Conservation (phyloP, 2,888 invertebrate species). For the Dromius quadrimaculatus region DNA sequence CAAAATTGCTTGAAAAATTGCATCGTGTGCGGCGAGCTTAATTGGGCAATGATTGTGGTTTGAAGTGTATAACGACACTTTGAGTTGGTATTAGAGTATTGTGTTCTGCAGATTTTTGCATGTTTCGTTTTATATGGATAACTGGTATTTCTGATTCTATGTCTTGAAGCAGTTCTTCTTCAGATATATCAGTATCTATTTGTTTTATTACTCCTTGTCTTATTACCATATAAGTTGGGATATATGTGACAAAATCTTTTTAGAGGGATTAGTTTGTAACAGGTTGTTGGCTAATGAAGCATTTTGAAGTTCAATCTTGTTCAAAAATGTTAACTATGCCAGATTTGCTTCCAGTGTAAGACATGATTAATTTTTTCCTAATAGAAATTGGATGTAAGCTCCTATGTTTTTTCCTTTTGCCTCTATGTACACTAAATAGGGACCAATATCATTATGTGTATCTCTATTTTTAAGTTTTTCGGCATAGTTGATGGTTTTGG, state of each 20-base stretch:
- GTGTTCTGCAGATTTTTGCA: background rate
- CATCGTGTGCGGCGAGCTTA: too few relatives aligned
- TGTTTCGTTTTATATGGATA: background rate
- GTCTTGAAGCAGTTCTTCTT: background rate
- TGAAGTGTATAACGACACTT: background rate
- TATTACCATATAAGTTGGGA: constrained; percentile 2
- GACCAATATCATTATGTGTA: background rate
- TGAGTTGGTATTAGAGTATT: background rate
- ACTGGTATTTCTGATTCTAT: constrained; percentile 1
- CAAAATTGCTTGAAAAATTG: too few relatives aligned
- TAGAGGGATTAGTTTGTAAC: background rate
- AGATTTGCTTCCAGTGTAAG: constrained; percentile 1
- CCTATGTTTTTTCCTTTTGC: background rate
- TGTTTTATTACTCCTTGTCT: constrained; percentile 2
- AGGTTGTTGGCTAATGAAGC: background rate
- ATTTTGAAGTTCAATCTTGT: constrained; percentile 1
- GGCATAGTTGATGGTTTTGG: too few relatives aligned
- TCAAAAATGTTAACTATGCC: background rate
- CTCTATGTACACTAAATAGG: background rate
- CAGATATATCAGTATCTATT: background rate
- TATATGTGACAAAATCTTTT: background rate
- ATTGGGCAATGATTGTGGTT: background rate
- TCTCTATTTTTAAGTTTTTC: background rate
- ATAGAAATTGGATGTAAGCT: background rate
- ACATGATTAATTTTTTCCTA: background rate